Conservation (phyloP, 2,797 vertebrate genomes). For the Balearica regulorum region DNA sequence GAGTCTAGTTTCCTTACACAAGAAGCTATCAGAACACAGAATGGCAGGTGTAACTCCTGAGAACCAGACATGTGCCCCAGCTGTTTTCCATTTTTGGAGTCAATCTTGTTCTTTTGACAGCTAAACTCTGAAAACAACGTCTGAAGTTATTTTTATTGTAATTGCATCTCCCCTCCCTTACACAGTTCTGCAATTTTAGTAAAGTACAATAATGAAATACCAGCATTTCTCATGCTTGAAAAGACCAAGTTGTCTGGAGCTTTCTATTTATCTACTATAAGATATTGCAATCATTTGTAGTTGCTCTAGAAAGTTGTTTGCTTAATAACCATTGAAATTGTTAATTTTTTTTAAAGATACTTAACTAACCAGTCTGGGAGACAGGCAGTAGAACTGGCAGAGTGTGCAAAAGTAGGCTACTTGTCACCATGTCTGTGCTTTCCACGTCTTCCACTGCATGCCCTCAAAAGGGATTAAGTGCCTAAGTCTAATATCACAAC, state of each 20-base stretch:
- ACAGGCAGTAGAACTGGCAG: neutral
- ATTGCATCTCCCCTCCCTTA: neutral
- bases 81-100: neutral
- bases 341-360: neutral
- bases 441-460: neutral
- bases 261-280: neutral
- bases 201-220: neutral
- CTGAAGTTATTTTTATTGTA: neutral
- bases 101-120: neutral
- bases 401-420: neutral
- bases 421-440: neutral
- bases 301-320: neutral
- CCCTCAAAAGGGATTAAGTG: neutral
- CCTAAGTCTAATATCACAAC: neutral
- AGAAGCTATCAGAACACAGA: neutral
- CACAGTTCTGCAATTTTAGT: neutral
- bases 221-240: neutral
- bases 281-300: accelerated
- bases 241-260: neutral
- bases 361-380: neutral
- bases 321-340: neutral
- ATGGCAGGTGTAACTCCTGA: neutral
- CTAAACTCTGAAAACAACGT: neutral
- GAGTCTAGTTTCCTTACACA: neutral
- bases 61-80: neutral